Conservation (phyloP, 2,888 invertebrate genomes). For the Melanophora roralis region DNA sequence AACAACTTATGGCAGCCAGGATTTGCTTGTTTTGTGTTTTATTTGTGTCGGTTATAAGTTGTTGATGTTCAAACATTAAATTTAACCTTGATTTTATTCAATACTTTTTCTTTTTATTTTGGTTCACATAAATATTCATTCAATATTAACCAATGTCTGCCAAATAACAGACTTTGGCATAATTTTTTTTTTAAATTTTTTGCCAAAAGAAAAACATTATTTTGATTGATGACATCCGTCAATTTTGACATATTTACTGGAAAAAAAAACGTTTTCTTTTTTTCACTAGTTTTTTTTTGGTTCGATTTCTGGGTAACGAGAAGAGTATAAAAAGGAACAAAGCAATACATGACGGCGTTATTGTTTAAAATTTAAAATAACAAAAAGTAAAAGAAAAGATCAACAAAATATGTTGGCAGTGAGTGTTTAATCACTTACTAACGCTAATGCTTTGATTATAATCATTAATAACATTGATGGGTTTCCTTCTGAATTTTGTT, state of each 20-base stretch:
- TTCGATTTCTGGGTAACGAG: slow-evolving; percentile 22
- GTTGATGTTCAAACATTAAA: slow-evolving; percentile 44
- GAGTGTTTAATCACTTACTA: slow-evolving; percentile 58
- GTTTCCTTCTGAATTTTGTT: background rate
- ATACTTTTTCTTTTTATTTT: slow-evolving; percentile 6
- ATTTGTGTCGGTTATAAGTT: background rate
- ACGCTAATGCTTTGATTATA: slow-evolving; percentile 53
- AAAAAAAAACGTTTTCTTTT: slow-evolving; percentile 27
- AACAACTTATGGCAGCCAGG: too few relatives aligned
- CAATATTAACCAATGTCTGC: slow-evolving; percentile 27
- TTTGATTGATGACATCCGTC: slow-evolving; percentile 66
- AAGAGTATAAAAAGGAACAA: background rate
- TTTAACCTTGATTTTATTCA: slow-evolving; percentile 55
- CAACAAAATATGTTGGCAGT: slow-evolving; percentile 1
- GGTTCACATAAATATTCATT: slow-evolving; percentile 43
- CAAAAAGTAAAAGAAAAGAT: background rate
- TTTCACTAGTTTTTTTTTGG: background rate
- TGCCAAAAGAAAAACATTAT: slow-evolving; percentile 38
- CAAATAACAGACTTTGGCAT: slow-evolving; percentile 32
- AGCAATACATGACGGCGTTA: background rate
- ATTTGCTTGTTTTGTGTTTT: background rate
- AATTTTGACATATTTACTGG: slow-evolving; percentile 62
- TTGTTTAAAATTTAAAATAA: background rate
- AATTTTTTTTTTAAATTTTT: background rate
- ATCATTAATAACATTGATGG: slow-evolving; percentile 47